Percentiles rank a stretch among this genome's conserved stretches.
Conservation (phyloP, 1,140 invertebrate species). For the Chionoecetes opilio region DNA sequence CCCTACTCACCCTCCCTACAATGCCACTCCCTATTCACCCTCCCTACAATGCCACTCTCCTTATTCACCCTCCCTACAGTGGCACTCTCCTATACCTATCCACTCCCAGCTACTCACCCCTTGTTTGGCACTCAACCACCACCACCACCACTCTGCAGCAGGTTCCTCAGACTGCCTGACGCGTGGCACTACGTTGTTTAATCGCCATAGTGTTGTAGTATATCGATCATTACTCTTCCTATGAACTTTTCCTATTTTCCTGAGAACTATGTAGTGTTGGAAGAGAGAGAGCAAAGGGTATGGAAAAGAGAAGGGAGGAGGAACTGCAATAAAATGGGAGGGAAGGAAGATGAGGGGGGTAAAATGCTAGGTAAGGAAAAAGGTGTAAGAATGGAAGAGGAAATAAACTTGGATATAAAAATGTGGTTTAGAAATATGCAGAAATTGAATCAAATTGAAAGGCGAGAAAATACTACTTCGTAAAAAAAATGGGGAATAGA, state of each 20-base stretch:
- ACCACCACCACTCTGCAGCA: neutral
- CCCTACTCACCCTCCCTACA: neutral
- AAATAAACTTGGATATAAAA: neutral
- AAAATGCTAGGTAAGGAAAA: neutral
- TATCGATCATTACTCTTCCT: neutral
- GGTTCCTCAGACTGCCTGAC: neutral
- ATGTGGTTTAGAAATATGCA: neutral
- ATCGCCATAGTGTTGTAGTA: neutral
- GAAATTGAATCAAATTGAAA: neutral
- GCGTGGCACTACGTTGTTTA: neutral
- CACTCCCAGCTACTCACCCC: neutral
- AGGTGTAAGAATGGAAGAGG: neutral
- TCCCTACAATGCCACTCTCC: neutral
- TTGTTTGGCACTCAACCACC: neutral
- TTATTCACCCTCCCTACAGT: too few relatives aligned
- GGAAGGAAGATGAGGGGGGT: neutral
- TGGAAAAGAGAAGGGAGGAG: neutral
- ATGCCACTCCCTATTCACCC: neutral
- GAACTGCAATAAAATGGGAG: neutral
- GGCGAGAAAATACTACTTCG: neutral
- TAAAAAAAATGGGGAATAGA: neutral
- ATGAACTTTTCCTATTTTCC: too few relatives aligned
- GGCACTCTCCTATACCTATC: too few relatives aligned
- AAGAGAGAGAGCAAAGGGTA: neutral
- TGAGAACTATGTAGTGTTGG: neutral